These are phyloP conservation scores for Centropus bengalensis DNA, from an alignment of 2,113 vertebrate genomes.

Conservation along the genomic window DNA sequence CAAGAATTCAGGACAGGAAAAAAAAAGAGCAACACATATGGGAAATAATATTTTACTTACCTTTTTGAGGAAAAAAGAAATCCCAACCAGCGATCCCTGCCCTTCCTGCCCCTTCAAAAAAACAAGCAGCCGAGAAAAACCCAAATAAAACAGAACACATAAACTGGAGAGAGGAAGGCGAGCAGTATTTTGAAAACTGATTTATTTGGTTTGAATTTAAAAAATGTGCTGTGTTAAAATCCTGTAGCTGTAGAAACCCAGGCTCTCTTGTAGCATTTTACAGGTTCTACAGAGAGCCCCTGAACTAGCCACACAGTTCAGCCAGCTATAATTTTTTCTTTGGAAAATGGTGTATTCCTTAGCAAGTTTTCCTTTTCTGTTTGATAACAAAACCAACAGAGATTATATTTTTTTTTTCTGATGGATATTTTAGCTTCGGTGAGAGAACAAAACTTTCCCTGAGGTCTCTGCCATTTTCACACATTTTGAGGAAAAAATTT, in stretches of 20 bases:
- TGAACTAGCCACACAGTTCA: not conserved
- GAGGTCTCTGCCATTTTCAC: not conserved
- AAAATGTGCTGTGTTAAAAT: not conserved
- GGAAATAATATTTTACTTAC: constrained; percentile 15
- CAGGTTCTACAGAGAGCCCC: not conserved
- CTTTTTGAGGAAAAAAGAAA: not conserved
- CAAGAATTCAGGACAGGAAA: not conserved
- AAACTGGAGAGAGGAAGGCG: not conserved
- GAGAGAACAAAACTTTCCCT: not conserved
- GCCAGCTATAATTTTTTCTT: not conserved
- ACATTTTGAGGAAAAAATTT: not conserved
- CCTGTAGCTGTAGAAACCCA: not conserved
- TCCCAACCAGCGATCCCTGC: not conserved
- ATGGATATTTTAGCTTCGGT: not conserved
- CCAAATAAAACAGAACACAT: not conserved
- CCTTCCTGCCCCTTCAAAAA: not conserved
- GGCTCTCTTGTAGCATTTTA: not conserved
- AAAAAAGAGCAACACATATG: not conserved
- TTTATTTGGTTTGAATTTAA: not conserved
- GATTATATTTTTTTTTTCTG: not conserved
- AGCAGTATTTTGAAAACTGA: not conserved
- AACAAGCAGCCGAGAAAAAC: not conserved
- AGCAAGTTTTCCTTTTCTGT: not conserved
- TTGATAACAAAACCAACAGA: constrained; percentile 4
- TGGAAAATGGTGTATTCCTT: not conserved